Evolutionary conservation across 1,140 invertebrate species (phyloP).

Genomic region (Drosophila pandora): DNA sequence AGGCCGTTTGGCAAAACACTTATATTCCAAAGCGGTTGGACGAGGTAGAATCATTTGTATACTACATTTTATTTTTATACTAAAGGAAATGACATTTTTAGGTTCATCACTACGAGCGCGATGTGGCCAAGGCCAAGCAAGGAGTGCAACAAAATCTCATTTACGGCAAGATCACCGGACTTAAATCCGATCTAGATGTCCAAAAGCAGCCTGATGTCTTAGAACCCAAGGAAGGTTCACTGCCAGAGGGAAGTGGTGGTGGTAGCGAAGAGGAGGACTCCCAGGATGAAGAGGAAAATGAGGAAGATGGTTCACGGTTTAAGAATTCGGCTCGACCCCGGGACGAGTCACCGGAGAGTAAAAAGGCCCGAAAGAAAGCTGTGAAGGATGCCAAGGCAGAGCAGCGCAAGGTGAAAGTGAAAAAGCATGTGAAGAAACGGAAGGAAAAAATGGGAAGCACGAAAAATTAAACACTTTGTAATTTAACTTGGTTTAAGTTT

Average conservation of each 20-base stretch:
- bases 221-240: conserved; percentile 10
- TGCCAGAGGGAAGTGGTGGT: conserved; percentile 69
- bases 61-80: background rate
- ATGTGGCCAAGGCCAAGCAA: conserved; percentile 91
- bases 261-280: conserved; percentile 81
- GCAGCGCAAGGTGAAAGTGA: conserved; percentile 95
- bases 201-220: conserved; percentile 86
- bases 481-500: conserved; percentile 2
- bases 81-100: conserved; percentile 61
- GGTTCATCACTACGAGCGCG: conserved; percentile 95
- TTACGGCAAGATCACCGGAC: conserved; percentile 93
- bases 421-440: conserved; percentile 98
- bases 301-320: conserved; percentile 86
- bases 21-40: conserved; percentile 98
- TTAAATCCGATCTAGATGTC: conserved; percentile 92
- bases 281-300: conserved; percentile 78
- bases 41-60: conserved; percentile 86
- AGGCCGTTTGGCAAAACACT: conserved; percentile 96
- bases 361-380: conserved; percentile 93
- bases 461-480: conserved; percentile 71
- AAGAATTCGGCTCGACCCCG: conserved; percentile 89
- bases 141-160: conserved; percentile 90
- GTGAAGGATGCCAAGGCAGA: conserved; percentile 95
- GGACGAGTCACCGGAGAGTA: conserved; percentile 94
- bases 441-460: conserved; percentile 87